Percentiles rank a stretch among this genome's conserved stretches.
Evolutionary conservation across 2,113 vertebrate genomes (phyloP).

Genomic region (Microcebus lehilahytsara): DNA sequence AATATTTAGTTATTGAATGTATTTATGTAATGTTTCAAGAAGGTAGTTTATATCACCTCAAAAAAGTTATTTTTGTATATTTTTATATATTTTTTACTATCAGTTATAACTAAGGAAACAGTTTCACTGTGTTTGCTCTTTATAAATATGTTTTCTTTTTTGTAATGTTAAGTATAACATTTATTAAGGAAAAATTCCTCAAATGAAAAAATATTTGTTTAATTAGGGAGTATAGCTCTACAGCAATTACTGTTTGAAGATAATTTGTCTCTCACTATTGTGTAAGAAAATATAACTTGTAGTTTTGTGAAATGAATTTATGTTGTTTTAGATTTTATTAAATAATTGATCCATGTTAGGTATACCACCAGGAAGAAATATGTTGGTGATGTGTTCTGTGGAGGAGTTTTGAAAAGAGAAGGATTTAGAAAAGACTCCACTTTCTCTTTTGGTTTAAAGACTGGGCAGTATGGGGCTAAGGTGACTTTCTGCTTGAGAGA

Average conservation of each 20-base stretch:
- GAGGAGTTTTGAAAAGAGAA: not conserved
- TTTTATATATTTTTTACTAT: conserved; percentile 6
- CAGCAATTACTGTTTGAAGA: not conserved
- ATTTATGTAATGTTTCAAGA: conserved; percentile 31
- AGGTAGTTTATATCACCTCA: not conserved
- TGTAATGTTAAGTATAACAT: conserved; percentile 8
- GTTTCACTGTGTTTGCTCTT: conserved; percentile 7
- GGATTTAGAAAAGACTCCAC: too few relatives aligned
- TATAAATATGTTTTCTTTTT: conserved; percentile 21
- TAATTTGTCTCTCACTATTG: not conserved
- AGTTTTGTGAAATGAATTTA: not conserved
- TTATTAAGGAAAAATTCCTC: conserved; percentile 31
- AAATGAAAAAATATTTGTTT: not conserved
- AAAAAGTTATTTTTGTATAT: conserved; percentile 35
- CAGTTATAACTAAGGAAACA: not conserved
- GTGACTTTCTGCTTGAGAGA: not conserved
- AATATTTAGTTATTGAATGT: not conserved
- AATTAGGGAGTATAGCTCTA: not conserved
- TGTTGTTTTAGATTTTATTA: not conserved
- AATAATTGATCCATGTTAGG: not conserved
- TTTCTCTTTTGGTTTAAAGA: not conserved
- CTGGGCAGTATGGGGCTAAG: not conserved
- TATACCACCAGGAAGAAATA: not conserved
- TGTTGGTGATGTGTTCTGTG: not conserved
- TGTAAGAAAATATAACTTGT: not conserved